These are phyloP conservation scores for Anas platyrhynchos DNA, from an alignment of 2,113 vertebrate genomes.

Conservation along the genomic window DNA sequence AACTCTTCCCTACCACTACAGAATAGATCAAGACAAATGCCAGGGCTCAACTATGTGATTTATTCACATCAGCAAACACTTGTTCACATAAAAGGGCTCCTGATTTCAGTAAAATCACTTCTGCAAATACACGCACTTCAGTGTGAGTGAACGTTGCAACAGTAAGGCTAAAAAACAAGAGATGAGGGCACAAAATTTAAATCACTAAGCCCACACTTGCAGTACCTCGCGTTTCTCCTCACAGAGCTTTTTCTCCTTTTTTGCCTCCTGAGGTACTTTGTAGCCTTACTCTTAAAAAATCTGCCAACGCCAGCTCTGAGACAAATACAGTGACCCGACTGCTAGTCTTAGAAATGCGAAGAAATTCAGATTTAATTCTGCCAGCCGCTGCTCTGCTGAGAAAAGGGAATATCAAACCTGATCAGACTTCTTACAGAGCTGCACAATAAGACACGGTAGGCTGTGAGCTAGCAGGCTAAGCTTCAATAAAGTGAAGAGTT, in stretches of 20 bases:
- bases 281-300: background rate
- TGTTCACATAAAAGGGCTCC: background rate
- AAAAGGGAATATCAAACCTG: background rate
- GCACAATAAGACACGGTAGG: background rate
- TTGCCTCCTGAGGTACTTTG: background rate
- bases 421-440: background rate
- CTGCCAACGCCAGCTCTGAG: background rate
- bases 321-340: background rate
- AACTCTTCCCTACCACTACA: background rate
- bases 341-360: background rate
- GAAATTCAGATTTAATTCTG: background rate
- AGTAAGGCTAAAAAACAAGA: background rate
- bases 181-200: background rate
- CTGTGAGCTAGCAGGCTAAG: background rate
- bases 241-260: background rate
- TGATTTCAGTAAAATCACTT: background rate
- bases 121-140: background rate
- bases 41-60: background rate
- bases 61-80: background rate
- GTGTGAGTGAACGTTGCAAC: background rate
- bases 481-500: background rate
- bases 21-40: background rate
- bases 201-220: background rate
- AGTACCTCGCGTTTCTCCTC: background rate
- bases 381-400: background rate